A percentile compares a stretch with the other conserved stretches of the same genome.
Evolutionary conservation across 2,888 invertebrate species (phyloP).

Genomic region (Serripes groenlandicus): DNA sequence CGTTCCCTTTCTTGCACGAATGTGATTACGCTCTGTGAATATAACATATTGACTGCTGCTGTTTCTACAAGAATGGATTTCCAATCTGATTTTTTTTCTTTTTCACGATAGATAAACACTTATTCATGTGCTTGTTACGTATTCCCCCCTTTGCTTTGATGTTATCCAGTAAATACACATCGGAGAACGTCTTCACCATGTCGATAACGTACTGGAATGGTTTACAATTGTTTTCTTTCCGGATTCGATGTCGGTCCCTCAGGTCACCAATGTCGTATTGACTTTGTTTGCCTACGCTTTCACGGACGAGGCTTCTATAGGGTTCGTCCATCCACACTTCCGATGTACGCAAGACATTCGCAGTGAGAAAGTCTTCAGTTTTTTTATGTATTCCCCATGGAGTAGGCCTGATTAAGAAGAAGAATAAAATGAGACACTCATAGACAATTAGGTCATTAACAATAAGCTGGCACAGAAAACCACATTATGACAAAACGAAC

Average conservation of each 20-base stretch:
- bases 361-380: neutral
- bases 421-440: too few species aligned
- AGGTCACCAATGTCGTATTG: conserved; percentile 19
- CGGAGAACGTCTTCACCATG: conserved; percentile 24
- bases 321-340: conserved; percentile 52
- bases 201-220: conserved; percentile 43
- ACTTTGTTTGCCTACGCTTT: conserved; percentile 18
- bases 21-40: conserved; percentile 28
- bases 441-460: too few species aligned
- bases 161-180: conserved; percentile 33
- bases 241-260: conserved; percentile 23
- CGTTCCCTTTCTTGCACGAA: conserved; percentile 33
- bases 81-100: too few species aligned
- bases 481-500: too few species aligned
- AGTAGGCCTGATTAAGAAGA: too few species aligned
- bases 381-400: conserved; percentile 37
- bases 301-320: conserved; percentile 24
- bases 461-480: too few species aligned
- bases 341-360: conserved; percentile 29
- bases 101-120: conserved; percentile 11
- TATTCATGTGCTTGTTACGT: conserved; percentile 13
- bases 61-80: neutral
- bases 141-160: conserved; percentile 14
- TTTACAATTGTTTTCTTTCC: conserved; percentile 40
- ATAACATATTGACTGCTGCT: conserved; percentile 43